Evolutionary conservation across 1,140 invertebrate species (phyloP), one percentile per base, ranked within the genome.

Genomic region (Drosophila busckii): DNA sequence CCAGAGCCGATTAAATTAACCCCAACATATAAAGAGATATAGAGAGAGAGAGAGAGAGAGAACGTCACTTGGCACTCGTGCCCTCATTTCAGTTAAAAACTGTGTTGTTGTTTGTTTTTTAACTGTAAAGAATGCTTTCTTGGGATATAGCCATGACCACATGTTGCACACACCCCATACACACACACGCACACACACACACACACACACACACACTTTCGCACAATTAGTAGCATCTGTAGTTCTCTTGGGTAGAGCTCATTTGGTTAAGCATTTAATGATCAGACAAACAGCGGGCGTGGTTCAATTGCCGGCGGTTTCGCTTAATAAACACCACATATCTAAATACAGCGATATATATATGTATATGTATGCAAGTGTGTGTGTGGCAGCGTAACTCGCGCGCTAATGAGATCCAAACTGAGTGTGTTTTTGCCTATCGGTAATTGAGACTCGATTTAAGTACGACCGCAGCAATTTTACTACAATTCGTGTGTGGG

Each of bases 391-490:
- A 29, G 56, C 32, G 56, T 53, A 61, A 55, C 41, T 40, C 42
- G 52, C 40, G 7, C 26, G 28, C 50, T 61, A 61, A 61, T 61
- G 50, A 61, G 58, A 46, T 48, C 34, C 58, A 19, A 48, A 45
- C 49, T 29, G 32, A 52, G 48, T 54, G n/a, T n/a, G 22, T 61
- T 56, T 34, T 50, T 34, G 19, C 25, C 37, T 29, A 56, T 49
- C 52, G 37, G 59, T 62, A 62, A 62, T 62, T 62, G 59, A 62
- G 59, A 56, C 44, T 56, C 59, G 52, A 62, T 62, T 62, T 31
- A 19, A 41, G 41, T 56, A 7, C 37, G 44, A 62, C 59, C 59
- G 53, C 59, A 62, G 6, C 59, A 62, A 62, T 62, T 62, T 50
- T 58, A 46, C 40, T 50, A 19, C 35, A 56, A 48, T 48, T 56